Percentiles rank a stretch among this genome's conserved stretches.
Evolutionary conservation across 2,797 vertebrate genomes (phyloP).

Genomic region (Smutsia gigantea): DNA sequence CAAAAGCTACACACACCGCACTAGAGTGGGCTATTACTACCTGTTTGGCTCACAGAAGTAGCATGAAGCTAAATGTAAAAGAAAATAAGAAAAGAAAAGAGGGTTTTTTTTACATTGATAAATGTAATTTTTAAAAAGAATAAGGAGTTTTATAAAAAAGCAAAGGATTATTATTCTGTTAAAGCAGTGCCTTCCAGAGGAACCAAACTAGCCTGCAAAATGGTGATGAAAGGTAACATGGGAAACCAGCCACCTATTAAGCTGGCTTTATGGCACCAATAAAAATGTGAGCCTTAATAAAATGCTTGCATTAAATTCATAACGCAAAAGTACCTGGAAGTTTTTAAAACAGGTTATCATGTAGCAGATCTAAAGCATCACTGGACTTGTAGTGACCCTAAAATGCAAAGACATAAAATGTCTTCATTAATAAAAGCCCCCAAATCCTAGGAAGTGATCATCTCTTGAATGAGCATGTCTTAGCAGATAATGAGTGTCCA

Average conservation of each 20-base stretch:
- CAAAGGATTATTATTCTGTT: slow-evolving; percentile 8
- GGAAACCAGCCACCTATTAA: neutral
- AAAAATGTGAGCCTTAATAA: slow-evolving; percentile 36
- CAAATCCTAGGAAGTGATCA: neutral
- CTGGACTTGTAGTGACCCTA: neutral
- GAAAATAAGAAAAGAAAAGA: neutral
- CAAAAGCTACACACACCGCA: neutral
- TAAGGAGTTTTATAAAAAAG: neutral
- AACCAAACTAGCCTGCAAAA: slow-evolving; percentile 5
- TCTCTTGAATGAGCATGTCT: neutral
- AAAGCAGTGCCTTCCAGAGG: neutral
- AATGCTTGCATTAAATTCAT: slow-evolving; percentile 44
- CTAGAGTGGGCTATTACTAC: neutral
- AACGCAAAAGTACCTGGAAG: neutral
- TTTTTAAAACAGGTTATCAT: slow-evolving; percentile 19
- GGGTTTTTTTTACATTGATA: neutral
- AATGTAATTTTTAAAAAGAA: neutral
- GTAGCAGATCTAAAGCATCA: neutral
- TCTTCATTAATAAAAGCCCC: neutral
- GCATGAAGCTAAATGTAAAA: neutral
- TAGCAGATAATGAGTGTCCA: neutral
- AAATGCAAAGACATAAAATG: neutral
- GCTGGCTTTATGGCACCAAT: slow-evolving; percentile 23
- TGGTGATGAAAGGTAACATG: neutral
- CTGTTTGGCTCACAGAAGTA: neutral